Base-by-base conservation (phyloP, 2,888 invertebrate genomes). In the Lasioglossum lativentre region DNA sequence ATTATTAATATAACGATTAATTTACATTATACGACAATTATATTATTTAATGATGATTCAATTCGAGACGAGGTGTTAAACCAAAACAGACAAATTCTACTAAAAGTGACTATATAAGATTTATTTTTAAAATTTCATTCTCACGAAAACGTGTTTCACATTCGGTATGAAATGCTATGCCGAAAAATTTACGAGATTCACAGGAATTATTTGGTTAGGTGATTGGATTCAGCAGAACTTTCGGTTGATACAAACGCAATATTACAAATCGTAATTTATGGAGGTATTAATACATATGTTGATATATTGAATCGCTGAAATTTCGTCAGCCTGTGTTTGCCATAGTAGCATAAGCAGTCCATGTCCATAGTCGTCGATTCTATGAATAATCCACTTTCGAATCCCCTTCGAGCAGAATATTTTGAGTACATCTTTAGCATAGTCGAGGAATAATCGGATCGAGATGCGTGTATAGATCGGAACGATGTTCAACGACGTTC, bases 361-460 rank as follows among this genome's bases (percentile, higher is more conserved):
- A 8, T 27, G 70, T 34, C 23, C n/a, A 8, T 27, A 27, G 30
- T 63, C 34, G n/a, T 45, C 19, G 45, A 27, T 34, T 68, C 38
- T 34, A 38, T 34, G 23, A 12, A 34, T 68, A 34, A 68, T 38
- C 34, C 34, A 34, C 66, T 68, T 8, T 68, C 23, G 23, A 19
- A 38, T 23, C 19, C 10, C 34, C 34, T 23, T 68, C 66, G 23
- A 30, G 30, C 34, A 34, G 30, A 27, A 14, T 40, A 23, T 68
- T 68, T 16, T 3, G 38, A 45, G 47, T 59, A 71, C 30, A 72
- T 38, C 52, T 66, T 40, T 38, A 66, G n/a, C 34, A 80, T 40
- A 66, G 42, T 74, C 23, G n/a, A 70, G 23, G 23, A 52, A 73
- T 75, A 59, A 63, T 59, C 19, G 47, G 68, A 75, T 79, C 42